Evolutionary conservation across 2,113 vertebrate species (phyloP), one percentile per base, ranked within the genome.

Genomic region (Sakesphorus luctuosus): DNA sequence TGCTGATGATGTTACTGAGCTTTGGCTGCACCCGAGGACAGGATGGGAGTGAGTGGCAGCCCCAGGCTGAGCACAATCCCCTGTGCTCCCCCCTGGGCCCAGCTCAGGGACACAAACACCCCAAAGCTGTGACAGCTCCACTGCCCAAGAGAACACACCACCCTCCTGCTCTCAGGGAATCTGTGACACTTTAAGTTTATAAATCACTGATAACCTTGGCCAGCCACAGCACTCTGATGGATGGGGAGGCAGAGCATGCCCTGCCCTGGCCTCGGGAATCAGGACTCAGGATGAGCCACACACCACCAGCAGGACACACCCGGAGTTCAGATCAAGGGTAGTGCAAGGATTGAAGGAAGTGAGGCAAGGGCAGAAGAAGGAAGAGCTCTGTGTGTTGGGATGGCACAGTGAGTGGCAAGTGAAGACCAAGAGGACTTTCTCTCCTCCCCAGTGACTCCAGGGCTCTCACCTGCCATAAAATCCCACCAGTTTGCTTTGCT

Each of bases 291-390:
- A n/a, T 29, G 62, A 79, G 91, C 15, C 16, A 7, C 50, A 2
- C 7, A 0, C 1, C 18, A 61, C 9, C 6, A n/a, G 87, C 80
- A 24, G 76, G 36, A 69, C 68, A 2, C 0, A 0, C 11, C 65
- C 4, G 1, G 47, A 52, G 23, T 13, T 79, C 59, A 21, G 44
- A 3, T 2, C 40, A 17, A 65, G 79, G 58, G 53, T 63, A 61
- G 8, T 0, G n/a, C 25, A 1, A 82, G 87, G 74, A 38, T 28
- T 5, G 20, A 46, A 84, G 92, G 93, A 96, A 90, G 29, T 28
- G 68, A 84, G 93, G 93, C 47, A 59, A 92, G 52, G 67, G 56
- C 72, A 78, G 68, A 5, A 28, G 82, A 13, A 59, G 77, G 72
- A 59, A 61, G 72, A 40, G 13, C 7, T 43, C 74, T 44, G 38